phyloP scores from a whole-genome alignment of 2,888 invertebrate species.

The Drosophila sordidula region DNA sequence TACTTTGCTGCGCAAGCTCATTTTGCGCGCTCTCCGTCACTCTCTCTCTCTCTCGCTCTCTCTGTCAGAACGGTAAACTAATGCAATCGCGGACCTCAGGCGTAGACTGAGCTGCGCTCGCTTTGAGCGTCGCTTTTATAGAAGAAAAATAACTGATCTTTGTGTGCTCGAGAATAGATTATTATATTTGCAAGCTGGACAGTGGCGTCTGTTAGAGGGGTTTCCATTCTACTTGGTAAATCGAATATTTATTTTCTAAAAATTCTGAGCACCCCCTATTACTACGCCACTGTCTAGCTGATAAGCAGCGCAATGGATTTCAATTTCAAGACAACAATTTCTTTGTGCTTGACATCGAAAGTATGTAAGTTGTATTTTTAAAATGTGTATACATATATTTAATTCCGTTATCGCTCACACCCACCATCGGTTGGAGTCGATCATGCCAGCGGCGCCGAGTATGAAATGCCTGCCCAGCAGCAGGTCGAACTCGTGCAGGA shows the following conservation, averaged over 20 bases:
- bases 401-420: conserved; percentile 31
- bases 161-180: conserved; percentile 26
- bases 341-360: conserved; percentile 50
- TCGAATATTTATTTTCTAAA: no score
- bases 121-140: conserved; percentile 40
- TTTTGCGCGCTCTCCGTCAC: conserved; percentile 18
- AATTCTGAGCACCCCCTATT: neutral
- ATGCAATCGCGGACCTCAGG: conserved; percentile 6
- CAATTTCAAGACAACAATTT: conserved; percentile 26
- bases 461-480: conserved; percentile 77
- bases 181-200: conserved; percentile 20
- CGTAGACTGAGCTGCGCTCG: conserved; percentile 38
- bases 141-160: conserved; percentile 25
- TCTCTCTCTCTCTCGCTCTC: neutral
- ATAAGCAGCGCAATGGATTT: conserved; percentile 46
- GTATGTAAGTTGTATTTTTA: conserved; percentile 19
- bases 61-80: neutral
- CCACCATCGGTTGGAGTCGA: conserved; percentile 55
- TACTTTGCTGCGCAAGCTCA: conserved; percentile 37
- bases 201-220: conserved; percentile 7
- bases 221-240: neutral
- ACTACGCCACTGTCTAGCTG: conserved; percentile 32
- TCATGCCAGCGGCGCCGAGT: conserved; percentile 44
- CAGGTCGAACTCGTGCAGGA: conserved; percentile 77
- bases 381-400: conserved; percentile 1